Base-by-base conservation (phyloP, 2,888 invertebrate species). In the Tridacna gigas region DNA sequence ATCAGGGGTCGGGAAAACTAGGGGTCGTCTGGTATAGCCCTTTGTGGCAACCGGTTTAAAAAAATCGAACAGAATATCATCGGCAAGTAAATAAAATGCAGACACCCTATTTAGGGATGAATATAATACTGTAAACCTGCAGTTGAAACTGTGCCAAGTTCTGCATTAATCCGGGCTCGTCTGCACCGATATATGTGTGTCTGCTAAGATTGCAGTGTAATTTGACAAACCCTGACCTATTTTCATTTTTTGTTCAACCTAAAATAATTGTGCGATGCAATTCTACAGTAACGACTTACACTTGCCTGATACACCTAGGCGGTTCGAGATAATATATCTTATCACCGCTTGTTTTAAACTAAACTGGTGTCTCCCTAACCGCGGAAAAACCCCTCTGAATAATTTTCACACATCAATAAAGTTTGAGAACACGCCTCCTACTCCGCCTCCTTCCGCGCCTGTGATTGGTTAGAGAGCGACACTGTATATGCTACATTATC, bases 341-440 rank as follows among this genome's bases (percentile, higher is more conserved):
- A 66, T 56, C 77, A 83, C 22, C 37, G 79, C 67, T 47, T 67
- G 77, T 65, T 79, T 80, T 71, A 71, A 60, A 56, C 67, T 60
- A 75, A 48, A 66, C 47, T 25, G 45, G 45, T 45, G 69, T 47
- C 18, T 37, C 26, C 45, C 69, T 69, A 69, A 20, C 69, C 47
- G 69, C 69, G n/a, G 66, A 66, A 26, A 63, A 63, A 22, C 18
- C 37, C 79, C 45, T 60, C 61, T 28, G 73, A 77, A 45, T 81
- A 77, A n/a, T 77, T 76, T 80, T 77, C 75, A 81, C 81, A 81
- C 81, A 77, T 77, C 81, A 82, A 78, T 79, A 75, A 74, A 61
- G 65, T 25, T 25, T 18, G 5, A 66, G 25, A 48, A 47, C 63
- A 80, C 86, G 80, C 82, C 83, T 66, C 25, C 48, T 65, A 48